Base-by-base conservation (phyloP, 92 coral and sea anemone genomes). In the Anthopleura xanthogrammica region DNA sequence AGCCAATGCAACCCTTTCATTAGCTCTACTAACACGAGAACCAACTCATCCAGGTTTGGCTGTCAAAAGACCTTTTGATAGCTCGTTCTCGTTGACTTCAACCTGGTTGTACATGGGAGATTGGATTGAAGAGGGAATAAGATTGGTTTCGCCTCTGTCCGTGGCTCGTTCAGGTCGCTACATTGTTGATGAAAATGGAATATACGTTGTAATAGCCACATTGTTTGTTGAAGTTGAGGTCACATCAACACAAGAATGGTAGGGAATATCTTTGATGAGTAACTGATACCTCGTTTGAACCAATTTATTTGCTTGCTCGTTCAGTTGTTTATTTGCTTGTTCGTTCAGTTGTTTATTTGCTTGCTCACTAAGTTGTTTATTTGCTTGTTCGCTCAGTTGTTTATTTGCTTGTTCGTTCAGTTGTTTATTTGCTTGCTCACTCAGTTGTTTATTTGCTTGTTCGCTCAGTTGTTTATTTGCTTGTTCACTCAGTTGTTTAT, bases 181-280 rank as follows among this genome's bases (percentile, higher is more conserved):
- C 85, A 86, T 90, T 74, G 88, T 82, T 5, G 84, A 78, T 66
- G 52, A 68, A 16, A 77, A 60, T 36, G 93, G 93, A n/a, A 85
- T 90, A 13, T 87, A 90, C 83, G 60, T 87, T 23, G 80, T 83
- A 12, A 66, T 86, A 62, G 87, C 79, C 3, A 82, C 85, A 4
- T 29, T 82, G 7, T 66, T 11, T 40, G 64, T 82, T 20, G 52
- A 78, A 71, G 78, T 55, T 29, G 11, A 52, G n/a, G 68, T 82
- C n/a, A 41, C 85, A 19, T 23, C 85, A 20, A 71, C 54, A 14
- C 40, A 50, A 70, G 54, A 82, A 50, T 23, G 85, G 85, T 82
- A 72, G 19, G 4, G n/a, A 62, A 9, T 46, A 46, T 46, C 9
- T 46, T 0, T 46, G 36, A 29, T 29, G 36, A 29, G 0, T 29